phyloP scores from a whole-genome alignment of 2,888 invertebrate genomes.

The Nemotelus nigrinus region DNA sequence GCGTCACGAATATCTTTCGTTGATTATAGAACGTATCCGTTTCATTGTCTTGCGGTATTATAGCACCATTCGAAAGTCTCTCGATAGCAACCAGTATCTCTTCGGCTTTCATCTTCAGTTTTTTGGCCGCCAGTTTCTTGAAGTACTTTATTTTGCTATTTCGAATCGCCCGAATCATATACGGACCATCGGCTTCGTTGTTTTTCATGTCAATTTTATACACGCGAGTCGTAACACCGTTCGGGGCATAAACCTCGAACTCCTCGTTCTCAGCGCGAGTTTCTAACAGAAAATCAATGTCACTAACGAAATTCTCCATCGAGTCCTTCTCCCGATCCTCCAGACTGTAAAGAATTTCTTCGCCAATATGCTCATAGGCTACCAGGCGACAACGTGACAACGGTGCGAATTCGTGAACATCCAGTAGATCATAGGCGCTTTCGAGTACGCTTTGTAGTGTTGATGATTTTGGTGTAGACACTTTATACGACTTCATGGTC shows the following conservation, averaged over 20 bases:
- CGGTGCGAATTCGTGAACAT: conserved; percentile 69
- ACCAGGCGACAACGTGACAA: conserved; percentile 78
- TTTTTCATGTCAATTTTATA: conserved; percentile 71
- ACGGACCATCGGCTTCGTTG: conserved; percentile 72
- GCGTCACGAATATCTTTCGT: conserved; percentile 67
- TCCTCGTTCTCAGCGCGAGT: conserved; percentile 69
- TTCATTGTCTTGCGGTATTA: conserved; percentile 62
- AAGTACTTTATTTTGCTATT: conserved; percentile 69
- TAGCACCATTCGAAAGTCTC: conserved; percentile 61
- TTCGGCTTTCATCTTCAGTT: conserved; percentile 64
- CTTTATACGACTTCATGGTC: conserved; percentile 67
- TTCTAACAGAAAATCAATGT: conserved; percentile 72
- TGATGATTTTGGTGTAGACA: conserved; percentile 70
- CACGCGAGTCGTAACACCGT: conserved; percentile 71
- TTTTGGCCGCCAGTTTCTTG: conserved; percentile 68
- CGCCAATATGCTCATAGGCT: conserved; percentile 72
- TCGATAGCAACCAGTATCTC: conserved; percentile 66
- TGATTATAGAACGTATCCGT: conserved; percentile 52
- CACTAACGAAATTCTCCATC: conserved; percentile 58
- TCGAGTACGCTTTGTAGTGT: conserved; percentile 71
- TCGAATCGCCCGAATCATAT: conserved; percentile 69
- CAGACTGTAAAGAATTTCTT: conserved; percentile 75
- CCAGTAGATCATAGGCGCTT: conserved; percentile 70
- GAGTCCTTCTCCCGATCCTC: conserved; percentile 69
- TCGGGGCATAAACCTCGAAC: conserved; percentile 72